Base-by-base conservation (phyloP, 1,140 invertebrate genomes). In the Caligus rogercresseyi region DNA sequence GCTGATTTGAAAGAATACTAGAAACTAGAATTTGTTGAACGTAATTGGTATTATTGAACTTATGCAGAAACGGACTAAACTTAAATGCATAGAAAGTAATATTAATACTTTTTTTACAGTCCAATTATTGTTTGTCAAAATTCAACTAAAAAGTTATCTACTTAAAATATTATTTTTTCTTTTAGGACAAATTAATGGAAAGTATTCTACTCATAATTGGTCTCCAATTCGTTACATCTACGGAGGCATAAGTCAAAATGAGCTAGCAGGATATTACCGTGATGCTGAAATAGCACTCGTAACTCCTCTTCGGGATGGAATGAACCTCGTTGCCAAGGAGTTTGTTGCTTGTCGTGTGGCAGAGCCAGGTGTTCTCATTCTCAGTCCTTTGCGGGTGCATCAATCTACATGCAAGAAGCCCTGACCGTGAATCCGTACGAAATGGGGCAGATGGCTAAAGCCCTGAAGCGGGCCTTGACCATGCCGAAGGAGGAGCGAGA, bases 301-400 rank as follows among this genome's bases (percentile, higher is more conserved):
- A 0, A 90, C 88, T 0, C 88, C 88, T 0, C 72, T 91, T 0
- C 74, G 88, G 52, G 89, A 92, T 71, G 89, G 89, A 25, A 93
- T 93, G 89, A 93, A 93, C 74, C 76, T 93, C 52, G 88, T 92
- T 0, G 88, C 88, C 3, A 92, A 93, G 72, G 89, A 93, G 72
- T 92, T 89, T 69, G 87, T 91, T 1, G 88, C 88, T 3, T 91
- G 88, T 70, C 88, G 91, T 72, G 89, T 89, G 7, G 80, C 80
- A 14, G 81, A 85, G 0, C 72, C 73, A 14, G 89, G 89, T 4
- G 88, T 93, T 0, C 72, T 93, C 3, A 86, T 93, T 52, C 80
- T 93, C 1, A 90, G 87, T 1, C 87, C 87, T 91, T 93, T 72
- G 88, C 88, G 63, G 68, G 68, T 52, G 67, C 68, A 20, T 67